Conservation (phyloP, 2,113 vertebrate genomes). For the Poeciliopsis retropinna region DNA sequence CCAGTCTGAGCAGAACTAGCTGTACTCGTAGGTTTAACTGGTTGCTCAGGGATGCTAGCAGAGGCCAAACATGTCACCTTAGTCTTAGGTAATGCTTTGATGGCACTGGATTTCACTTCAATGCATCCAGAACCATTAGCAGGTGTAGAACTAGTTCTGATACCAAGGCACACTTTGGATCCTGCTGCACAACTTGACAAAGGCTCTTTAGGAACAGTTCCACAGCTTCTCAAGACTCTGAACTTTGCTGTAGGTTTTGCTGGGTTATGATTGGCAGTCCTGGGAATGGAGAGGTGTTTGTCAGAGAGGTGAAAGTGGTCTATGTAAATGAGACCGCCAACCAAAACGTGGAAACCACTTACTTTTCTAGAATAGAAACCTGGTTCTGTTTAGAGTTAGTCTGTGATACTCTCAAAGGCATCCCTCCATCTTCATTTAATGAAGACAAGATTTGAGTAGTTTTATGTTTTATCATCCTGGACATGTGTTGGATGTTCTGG, state of each 20-base stretch:
- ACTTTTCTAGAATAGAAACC: background rate
- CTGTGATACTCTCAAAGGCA: background rate
- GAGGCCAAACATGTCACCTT: background rate
- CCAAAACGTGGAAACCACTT: background rate
- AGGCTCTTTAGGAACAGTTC: background rate
- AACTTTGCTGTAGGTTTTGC: background rate
- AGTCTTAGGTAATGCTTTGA: background rate
- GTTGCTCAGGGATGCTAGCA: background rate
- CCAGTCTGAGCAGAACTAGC: background rate
- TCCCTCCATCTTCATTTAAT: background rate
- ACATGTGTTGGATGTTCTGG: background rate
- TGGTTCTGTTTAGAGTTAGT: background rate
- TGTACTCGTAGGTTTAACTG: background rate
- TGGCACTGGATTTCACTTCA: background rate
- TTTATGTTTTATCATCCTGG: background rate
- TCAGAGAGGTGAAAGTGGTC: too few species aligned
- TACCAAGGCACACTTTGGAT: background rate
- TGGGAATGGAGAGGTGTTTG: too few species aligned
- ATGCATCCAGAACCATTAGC: background rate
- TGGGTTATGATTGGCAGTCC: background rate
- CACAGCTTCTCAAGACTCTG: background rate
- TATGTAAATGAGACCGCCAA: background rate
- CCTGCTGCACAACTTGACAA: background rate
- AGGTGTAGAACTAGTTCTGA: background rate
- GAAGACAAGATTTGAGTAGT: background rate